phyloP scores from a whole-genome alignment of 2,888 invertebrate genomes.

The Biston stratarius region DNA sequence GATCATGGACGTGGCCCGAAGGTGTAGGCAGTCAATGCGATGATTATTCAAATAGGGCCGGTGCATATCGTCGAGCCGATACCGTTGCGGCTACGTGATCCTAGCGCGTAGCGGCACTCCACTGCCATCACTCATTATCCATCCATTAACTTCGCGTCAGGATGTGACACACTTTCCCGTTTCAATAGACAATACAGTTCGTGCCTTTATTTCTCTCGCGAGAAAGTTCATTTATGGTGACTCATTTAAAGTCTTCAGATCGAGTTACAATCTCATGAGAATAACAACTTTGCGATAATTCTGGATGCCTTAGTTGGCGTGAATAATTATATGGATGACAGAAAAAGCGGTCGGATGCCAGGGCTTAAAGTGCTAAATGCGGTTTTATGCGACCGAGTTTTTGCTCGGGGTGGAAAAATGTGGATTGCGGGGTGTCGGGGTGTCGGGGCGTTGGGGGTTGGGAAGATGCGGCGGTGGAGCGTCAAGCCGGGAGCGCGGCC shows the following conservation, averaged over 20 bases:
- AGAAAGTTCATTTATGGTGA: constrained; percentile 43
- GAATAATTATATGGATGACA: constrained; percentile 72
- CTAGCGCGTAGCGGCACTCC: constrained; percentile 68
- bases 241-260: constrained; percentile 35
- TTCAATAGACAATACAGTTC: constrained; percentile 53
- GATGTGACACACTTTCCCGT: constrained; percentile 73
- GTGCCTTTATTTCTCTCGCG: constrained; percentile 50
- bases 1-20: constrained; percentile 55
- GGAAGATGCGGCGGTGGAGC: constrained; percentile 61
- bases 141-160: constrained; percentile 71
- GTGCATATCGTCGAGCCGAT: constrained; percentile 60
- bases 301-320: constrained; percentile 75
- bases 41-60: constrained; percentile 77
- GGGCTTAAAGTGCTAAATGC: constrained; percentile 57
- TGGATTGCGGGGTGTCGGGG: constrained; percentile 58
- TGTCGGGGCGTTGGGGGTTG: constrained; percentile 61
- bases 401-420: constrained; percentile 61
- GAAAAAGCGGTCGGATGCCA: constrained; percentile 75
- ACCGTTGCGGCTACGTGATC: constrained; percentile 81
- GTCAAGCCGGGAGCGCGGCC: constrained; percentile 40
- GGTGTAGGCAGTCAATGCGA: constrained; percentile 56
- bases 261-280: constrained; percentile 55
- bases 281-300: constrained; percentile 62
- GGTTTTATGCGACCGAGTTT: constrained; percentile 48
- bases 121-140: constrained; percentile 67